Percentiles rank a stretch among this genome's conserved stretches.
These are phyloP conservation scores for Micoletzkya japonica DNA, from an alignment of 2,888 invertebrate genomes.

Conservation along the genomic window DNA sequence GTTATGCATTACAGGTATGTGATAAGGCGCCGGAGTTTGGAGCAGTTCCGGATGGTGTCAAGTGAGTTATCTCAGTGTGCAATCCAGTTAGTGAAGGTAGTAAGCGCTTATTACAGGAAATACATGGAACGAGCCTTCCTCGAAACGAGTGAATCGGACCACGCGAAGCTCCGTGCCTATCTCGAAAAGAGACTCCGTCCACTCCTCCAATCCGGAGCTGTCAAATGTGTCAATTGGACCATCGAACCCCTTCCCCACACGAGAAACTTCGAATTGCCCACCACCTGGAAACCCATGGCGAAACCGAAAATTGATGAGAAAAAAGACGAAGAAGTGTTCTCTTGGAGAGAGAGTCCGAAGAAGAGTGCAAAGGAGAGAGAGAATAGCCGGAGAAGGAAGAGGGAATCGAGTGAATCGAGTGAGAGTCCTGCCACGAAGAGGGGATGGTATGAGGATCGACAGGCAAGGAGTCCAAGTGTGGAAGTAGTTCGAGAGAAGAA, in stretches of 20 bases:
- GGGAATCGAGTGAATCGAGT: not conserved
- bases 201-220: constrained; percentile 83
- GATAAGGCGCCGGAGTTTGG: constrained; percentile 25
- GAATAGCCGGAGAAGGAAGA: not conserved
- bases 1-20: constrained; percentile 11
- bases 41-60: constrained; percentile 18
- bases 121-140: constrained; percentile 91
- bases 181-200: constrained; percentile 90
- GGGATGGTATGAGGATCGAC: constrained; percentile 26
- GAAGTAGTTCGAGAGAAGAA: not conserved
- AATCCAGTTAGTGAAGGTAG: not conserved
- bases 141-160: constrained; percentile 84
- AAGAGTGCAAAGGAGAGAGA: constrained; percentile 6
- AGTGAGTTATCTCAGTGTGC: not conserved
- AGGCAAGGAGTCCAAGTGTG: constrained; percentile 23
- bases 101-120: constrained; percentile 67
- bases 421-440: not conserved
- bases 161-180: constrained; percentile 90
- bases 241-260: constrained; percentile 83
- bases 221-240: constrained; percentile 91
- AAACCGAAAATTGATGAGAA: no score
- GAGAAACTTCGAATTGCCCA: constrained; percentile 45
- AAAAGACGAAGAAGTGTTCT: not conserved
- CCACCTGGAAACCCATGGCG: constrained; percentile 48
- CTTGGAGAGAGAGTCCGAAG: constrained; percentile 7